A percentile compares a stretch with the other conserved stretches of the same genome.
Conservation (phyloP, 2,797 vertebrate genomes). For the Carduelis carduelis region DNA sequence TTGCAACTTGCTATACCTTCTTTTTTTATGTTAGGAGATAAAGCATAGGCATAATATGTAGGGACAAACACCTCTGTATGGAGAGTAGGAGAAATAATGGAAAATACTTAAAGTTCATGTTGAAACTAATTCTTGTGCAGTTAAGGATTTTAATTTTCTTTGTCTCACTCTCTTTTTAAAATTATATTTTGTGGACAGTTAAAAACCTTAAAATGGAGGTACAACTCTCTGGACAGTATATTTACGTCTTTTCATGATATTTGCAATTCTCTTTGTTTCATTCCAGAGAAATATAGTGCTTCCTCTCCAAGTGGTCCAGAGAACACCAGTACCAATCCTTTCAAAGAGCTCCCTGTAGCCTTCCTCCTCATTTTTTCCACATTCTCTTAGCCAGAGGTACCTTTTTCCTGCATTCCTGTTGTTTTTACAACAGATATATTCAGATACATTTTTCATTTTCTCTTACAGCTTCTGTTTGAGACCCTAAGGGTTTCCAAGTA, state of each 20-base stretch:
- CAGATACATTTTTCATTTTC: conserved; percentile 21
- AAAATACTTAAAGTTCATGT: background rate
- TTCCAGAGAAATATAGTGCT: background rate
- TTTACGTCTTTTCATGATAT: background rate
- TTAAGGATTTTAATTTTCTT: background rate
- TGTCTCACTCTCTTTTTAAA: background rate
- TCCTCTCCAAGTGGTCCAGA: background rate
- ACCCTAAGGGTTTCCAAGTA: conserved; percentile 1
- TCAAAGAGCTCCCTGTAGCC: background rate
- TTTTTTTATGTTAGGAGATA: background rate
- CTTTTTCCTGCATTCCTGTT: background rate
- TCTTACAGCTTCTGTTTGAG: background rate
- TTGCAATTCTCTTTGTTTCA: background rate
- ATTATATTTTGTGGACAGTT: background rate
- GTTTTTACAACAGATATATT: conserved; percentile 9
- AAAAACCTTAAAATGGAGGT: background rate
- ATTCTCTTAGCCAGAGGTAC: conserved; percentile 7
- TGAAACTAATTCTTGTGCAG: background rate
- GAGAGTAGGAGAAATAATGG: background rate
- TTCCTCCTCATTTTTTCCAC: background rate
- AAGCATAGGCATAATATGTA: background rate
- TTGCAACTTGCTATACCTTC: background rate
- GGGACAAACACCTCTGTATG: background rate
- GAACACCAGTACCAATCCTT: background rate
- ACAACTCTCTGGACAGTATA: background rate